Conservation (phyloP, 2,888 invertebrate genomes). For the Diachrysia chrysitis region DNA sequence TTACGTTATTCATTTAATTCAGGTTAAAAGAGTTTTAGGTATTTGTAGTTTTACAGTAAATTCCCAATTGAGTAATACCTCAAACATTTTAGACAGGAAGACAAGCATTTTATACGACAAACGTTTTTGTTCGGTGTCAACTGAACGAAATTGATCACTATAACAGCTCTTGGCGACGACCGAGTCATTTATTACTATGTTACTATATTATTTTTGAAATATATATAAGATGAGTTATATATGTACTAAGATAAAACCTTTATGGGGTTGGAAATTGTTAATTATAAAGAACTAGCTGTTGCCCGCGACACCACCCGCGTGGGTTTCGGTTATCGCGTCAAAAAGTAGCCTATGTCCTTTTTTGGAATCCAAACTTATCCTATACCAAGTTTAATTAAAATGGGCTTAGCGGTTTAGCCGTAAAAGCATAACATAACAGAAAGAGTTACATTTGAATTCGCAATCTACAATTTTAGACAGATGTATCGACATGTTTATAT, state of each 20-base stretch:
- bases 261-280: not conserved
- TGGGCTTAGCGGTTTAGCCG: no score
- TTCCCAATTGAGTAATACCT: constrained; percentile 3
- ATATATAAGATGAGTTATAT: no score
- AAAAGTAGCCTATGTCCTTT: no score
- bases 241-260: not conserved
- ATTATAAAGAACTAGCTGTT: not conserved
- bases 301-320: no score
- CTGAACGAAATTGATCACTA: constrained; percentile 18
- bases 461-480: no score
- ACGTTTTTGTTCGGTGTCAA: constrained; percentile 25
- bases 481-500: no score
- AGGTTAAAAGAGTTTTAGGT: not conserved
- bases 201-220: constrained; percentile 7
- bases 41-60: not conserved
- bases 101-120: constrained; percentile 10
- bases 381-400: no score
- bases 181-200: constrained; percentile 1
- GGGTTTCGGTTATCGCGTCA: no score
- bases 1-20: no score
- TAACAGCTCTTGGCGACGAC: constrained; percentile 10
- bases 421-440: no score
- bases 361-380: no score
- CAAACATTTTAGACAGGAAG: constrained; percentile 9
- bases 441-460: no score